Evolutionary conservation across 1,140 invertebrate species (phyloP).

Genomic region (Drosophila trapezifrons): DNA sequence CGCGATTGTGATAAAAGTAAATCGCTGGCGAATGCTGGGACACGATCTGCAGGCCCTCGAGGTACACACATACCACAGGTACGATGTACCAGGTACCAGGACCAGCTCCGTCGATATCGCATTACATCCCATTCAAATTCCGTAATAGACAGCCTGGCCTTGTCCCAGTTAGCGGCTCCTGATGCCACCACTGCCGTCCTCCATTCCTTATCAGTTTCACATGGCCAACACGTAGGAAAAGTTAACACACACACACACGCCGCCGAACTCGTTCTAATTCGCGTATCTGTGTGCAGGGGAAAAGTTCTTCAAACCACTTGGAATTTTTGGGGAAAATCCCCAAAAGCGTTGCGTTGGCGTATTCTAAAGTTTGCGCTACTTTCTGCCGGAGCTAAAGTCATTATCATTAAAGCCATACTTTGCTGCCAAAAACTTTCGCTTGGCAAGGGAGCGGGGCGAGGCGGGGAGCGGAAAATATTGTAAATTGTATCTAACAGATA

Average conservation of each 20-base stretch:
- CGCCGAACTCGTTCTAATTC: conserved; percentile 42
- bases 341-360: conserved; percentile 75
- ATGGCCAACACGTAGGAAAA: conserved; percentile 71
- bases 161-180: conserved; percentile 40
- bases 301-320: conserved; percentile 67
- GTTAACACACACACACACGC: conserved; percentile 39
- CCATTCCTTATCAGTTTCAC: conserved; percentile 70
- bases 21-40: conserved; percentile 49
- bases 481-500: conserved; percentile 82
- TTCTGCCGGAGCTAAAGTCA: conserved; percentile 76
- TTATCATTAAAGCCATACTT: conserved; percentile 80
- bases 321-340: conserved; percentile 68
- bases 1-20: conserved; percentile 67
- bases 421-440: conserved; percentile 71
- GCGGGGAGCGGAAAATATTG: conserved; percentile 61
- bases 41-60: conserved; percentile 28
- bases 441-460: conserved; percentile 27
- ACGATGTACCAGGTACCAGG: neutral
- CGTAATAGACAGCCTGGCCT: conserved; percentile 29
- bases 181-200: no score
- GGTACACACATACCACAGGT: neutral
- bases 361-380: conserved; percentile 78
- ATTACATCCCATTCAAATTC: conserved; percentile 27
- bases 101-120: conserved; percentile 23
- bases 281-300: conserved; percentile 16